Percentiles rank a stretch among this genome's conserved stretches.
Evolutionary conservation across 2,113 vertebrate species (phyloP).

Genomic region (Tonatia bakeri): DNA sequence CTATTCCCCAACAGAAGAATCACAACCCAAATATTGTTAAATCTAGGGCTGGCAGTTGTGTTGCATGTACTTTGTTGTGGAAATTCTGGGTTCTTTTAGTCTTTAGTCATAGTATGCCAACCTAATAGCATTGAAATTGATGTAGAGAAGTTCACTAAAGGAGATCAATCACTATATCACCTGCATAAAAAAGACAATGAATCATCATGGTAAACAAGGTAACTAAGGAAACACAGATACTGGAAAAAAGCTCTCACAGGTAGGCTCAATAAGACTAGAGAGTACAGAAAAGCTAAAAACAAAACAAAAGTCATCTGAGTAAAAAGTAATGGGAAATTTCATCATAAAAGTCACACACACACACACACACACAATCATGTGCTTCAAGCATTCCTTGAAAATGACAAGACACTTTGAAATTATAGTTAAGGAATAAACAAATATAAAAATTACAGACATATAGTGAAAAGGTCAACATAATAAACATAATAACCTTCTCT

Average conservation of each 20-base stretch:
- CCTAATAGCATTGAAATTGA: slow-evolving; percentile 61
- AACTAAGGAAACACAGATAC: slow-evolving; percentile 6
- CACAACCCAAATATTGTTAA: neutral
- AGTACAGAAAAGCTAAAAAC: neutral
- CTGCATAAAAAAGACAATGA: slow-evolving; percentile 38
- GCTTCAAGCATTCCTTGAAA: neutral
- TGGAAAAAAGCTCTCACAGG: neutral
- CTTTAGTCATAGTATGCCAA: slow-evolving; percentile 42
- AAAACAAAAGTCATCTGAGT: neutral
- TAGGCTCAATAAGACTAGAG: neutral
- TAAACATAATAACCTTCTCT: neutral
- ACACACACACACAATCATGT: neutral
- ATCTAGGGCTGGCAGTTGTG: neutral
- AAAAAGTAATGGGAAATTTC: neutral
- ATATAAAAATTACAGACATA: neutral
- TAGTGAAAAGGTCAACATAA: neutral
- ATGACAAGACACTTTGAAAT: neutral
- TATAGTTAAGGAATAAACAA: neutral
- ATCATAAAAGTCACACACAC: neutral
- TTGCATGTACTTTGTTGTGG: slow-evolving; percentile 45
- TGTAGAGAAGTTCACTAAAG: slow-evolving; percentile 50
- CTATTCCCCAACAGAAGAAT: neutral
- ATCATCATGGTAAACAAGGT: slow-evolving; percentile 27
- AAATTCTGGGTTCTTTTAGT: neutral
- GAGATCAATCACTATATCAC: slow-evolving; percentile 66